These are phyloP conservation scores for Lates calcarifer DNA, from an alignment of 2,113 vertebrate species.

Conservation along the genomic window DNA sequence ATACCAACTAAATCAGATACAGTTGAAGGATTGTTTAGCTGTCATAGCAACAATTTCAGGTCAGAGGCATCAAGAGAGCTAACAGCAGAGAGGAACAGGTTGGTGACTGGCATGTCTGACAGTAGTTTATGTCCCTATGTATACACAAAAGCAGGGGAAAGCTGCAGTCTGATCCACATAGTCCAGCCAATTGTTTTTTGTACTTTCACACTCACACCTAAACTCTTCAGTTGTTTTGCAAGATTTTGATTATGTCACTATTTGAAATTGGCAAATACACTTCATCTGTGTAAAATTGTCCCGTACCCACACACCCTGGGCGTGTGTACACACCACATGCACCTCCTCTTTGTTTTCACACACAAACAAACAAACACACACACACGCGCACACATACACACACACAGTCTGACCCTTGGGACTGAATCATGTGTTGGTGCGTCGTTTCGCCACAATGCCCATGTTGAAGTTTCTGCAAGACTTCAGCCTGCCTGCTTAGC, in stretches of 20 bases:
- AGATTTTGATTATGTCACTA: slow-evolving; percentile 42
- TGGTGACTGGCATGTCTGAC: slow-evolving; percentile 21
- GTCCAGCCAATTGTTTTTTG: slow-evolving; percentile 50
- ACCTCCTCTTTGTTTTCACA: slow-evolving; percentile 4
- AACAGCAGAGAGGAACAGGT: background rate
- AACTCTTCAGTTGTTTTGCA: slow-evolving; percentile 33
- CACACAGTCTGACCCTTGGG: slow-evolving; percentile 34
- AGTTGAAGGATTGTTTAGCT: background rate
- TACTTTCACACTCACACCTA: slow-evolving; percentile 24
- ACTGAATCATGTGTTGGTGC: slow-evolving; percentile 23
- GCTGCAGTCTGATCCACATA: slow-evolving; percentile 50
- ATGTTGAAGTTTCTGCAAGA: slow-evolving; percentile 63
- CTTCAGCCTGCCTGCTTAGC: slow-evolving; percentile 53
- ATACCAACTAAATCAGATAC: background rate
- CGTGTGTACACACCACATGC: background rate
- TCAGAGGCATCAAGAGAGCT: background rate
- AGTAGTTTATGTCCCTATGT: slow-evolving; percentile 20
- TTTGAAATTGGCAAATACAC: slow-evolving; percentile 11
- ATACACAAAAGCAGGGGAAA: slow-evolving; percentile 33
- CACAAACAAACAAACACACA: background rate
- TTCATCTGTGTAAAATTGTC: background rate
- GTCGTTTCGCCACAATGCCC: slow-evolving; percentile 58
- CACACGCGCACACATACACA: slow-evolving; percentile 4
- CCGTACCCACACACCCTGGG: background rate
- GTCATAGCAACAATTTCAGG: background rate